Evolutionary conservation across 2,797 vertebrate genomes (phyloP).

Genomic region (Myotis vivesi): DNA sequence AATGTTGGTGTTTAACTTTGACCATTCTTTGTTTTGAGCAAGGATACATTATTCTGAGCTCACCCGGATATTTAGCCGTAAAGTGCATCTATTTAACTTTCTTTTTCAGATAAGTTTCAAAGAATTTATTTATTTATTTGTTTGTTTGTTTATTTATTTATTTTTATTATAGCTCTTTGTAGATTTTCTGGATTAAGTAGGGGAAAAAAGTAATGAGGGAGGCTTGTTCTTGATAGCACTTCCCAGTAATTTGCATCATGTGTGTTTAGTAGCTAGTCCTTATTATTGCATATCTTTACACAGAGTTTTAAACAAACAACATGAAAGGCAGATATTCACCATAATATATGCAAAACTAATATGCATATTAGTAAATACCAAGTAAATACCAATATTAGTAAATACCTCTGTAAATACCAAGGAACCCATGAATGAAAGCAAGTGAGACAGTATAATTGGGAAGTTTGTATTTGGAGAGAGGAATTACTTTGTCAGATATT

Average conservation of each 20-base stretch:
- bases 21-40: conserved; percentile 34
- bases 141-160: not conserved
- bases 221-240: not conserved
- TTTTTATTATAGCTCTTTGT: not conserved
- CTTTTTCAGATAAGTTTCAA: not conserved
- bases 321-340: not conserved
- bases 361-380: too few relatives aligned
- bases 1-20: not conserved
- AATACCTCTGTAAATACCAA: not conserved
- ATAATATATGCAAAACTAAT: not conserved
- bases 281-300: not conserved
- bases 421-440: not conserved
- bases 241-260: not conserved
- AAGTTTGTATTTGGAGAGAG: not conserved
- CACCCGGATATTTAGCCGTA: not conserved
- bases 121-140: not conserved
- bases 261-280: not conserved
- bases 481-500: not conserved
- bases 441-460: not conserved
- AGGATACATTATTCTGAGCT: not conserved
- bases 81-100: conserved; percentile 5
- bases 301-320: conserved; percentile 2
- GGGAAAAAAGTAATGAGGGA: not conserved
- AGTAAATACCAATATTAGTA: too few relatives aligned
- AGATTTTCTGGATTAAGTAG: not conserved